Conservation (phyloP, 2,113 vertebrate genomes). For the Formicarius rufipectus region DNA sequence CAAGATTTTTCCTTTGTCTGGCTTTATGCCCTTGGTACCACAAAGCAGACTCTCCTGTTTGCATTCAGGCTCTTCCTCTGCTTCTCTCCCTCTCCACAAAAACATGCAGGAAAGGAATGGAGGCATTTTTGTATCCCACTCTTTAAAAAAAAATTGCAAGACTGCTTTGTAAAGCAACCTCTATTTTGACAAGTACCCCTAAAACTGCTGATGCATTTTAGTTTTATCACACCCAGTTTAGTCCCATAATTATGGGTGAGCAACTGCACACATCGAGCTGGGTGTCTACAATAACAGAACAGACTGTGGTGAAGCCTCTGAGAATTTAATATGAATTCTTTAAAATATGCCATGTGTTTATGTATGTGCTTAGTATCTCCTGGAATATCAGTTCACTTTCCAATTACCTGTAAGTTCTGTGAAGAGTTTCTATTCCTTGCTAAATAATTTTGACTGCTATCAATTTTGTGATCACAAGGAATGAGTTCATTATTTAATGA, state of each 20-base stretch:
- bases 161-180: background rate
- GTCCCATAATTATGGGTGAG: background rate
- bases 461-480: constrained; percentile 23
- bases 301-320: background rate
- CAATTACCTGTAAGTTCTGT: constrained; percentile 8
- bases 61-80: background rate
- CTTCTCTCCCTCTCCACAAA: background rate
- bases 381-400: constrained; percentile 2
- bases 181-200: background rate
- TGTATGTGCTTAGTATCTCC: background rate
- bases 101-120: background rate
- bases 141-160: background rate
- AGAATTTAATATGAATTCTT: background rate
- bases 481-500: constrained; percentile 46
- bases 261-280: background rate
- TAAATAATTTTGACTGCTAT: constrained; percentile 19
- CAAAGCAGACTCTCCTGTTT: background rate
- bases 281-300: background rate
- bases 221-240: background rate
- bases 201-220: background rate
- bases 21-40: background rate
- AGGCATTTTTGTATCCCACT: background rate
- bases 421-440: background rate
- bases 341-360: background rate
- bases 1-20: background rate